Evolutionary conservation across 1,140 invertebrate species (phyloP).

Genomic region (Tetragonula clypearis): DNA sequence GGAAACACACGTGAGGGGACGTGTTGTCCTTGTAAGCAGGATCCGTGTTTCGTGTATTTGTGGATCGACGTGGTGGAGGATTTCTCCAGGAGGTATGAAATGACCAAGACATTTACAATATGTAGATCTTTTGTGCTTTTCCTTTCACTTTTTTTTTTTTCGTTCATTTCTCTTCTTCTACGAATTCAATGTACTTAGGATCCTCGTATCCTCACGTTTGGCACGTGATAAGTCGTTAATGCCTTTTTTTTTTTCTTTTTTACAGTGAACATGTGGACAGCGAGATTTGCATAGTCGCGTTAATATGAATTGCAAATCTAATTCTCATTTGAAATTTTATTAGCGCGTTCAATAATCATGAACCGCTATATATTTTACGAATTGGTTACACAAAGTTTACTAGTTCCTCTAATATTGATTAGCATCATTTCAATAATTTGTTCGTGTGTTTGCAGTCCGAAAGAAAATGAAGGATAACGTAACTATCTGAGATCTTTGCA

Average conservation of each 20-base stretch:
- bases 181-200: neutral
- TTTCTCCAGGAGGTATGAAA: conserved; percentile 37
- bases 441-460: neutral
- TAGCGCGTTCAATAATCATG: neutral
- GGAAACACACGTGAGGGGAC: no score
- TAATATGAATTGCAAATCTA: neutral
- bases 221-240: neutral
- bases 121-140: conserved; percentile 6
- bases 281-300: neutral
- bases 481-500: neutral
- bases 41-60: conserved; percentile 3
- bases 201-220: no score
- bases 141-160: neutral
- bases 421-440: neutral
- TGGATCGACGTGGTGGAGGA: conserved; percentile 4
- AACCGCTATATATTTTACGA: neutral
- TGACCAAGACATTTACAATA: conserved; percentile 7
- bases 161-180: neutral
- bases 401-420: neutral
- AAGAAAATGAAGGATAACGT: neutral
- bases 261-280: neutral
- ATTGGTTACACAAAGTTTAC: no score
- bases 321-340: neutral
- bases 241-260: neutral
- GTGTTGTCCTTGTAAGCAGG: conserved; percentile 17